Base-by-base conservation (phyloP, 1,140 invertebrate genomes). In the Bombus confusus region DNA sequence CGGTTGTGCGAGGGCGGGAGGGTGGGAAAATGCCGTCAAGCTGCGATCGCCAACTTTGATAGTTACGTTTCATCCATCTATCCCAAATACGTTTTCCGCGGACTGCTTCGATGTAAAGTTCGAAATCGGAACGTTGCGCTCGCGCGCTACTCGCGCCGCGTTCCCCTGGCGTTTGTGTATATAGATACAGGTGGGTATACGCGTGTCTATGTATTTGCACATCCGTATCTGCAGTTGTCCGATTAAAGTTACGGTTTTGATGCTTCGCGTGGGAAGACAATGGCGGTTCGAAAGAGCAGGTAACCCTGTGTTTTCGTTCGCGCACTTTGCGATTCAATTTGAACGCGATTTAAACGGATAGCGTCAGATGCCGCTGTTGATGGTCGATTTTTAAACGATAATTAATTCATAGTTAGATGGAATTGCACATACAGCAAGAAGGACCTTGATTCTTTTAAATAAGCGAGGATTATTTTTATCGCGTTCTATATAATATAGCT, bases 11-110 rank as follows among this genome's bases (percentile, higher is more conserved):
- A 41, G 75, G 62, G 39, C 15, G 74, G n/a, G 71, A 78, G 80
- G 82, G 74, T 76, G 74, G 88, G 84, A 79, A 85, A 92, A 92
- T 92, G 88, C 91, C 90, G 91, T 86, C 87, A 87, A 88, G 84
- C 89, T 92, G 91, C 91, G 94, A 95, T 95, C 93, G 92, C 93
- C 93, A 95, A 95, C 94, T 94, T 95, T 95, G 93, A 94, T 94
- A 94, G 93, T 95, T 94, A 94, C 92, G 91, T 93, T 93, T 92
- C 93, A 93, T 93, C 92, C 92, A 92, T 95, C 92, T 92, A 93
- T 94, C 88, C 91, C 78, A 91, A 86, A 92, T 93, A 91, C 87
- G 86, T 92, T 92, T 91, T 82, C 89, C 87, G 85, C 85, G 88
- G 88, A 85, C 78, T 90, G 86, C 83, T 80, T 89, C 84, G 87